Base-by-base conservation (phyloP, 2,888 invertebrate genomes). In the Acrocera orbiculus region DNA sequence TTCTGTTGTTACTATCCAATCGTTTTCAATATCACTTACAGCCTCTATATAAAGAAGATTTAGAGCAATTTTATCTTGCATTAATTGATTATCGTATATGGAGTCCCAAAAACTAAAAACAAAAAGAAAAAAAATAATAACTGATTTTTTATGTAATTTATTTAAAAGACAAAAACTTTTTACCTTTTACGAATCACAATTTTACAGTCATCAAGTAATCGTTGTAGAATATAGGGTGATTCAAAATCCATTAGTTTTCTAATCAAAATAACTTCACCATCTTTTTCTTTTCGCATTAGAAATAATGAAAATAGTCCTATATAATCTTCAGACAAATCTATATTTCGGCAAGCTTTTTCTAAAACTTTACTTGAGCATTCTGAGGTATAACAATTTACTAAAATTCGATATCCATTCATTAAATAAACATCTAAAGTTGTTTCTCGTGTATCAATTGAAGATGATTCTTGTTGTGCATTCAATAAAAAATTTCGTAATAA, bases 181-280 rank as follows among this genome's bases (percentile, higher is more conserved):
- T 55, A 82, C 82, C 78, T 80, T 66, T 86, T 93, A 48, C 87
- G 71, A 44, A 93, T 65, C 43, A 89, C 76, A 58, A 95, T 74
- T 63, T 76, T 77, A 53, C 75, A 73, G 42, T 74, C 76, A 40
- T 74, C 73, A 38, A 80, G 71, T 56, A 77, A 74, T 54, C 80
- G 80, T 46, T 85, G 76, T 34, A 93, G 89, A 62, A 95, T 81
- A 62, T 80, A 86, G 2, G 96, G 95, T 44, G 92, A 87, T 67
- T 98, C 96, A 66, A 92, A 96, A 58, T 95, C 85, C 63, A 93
- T 86, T 42, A 98, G 64, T 56, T 85, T 86, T 45, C 93, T 73
- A 41, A 92, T 64, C 48, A 90, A 75, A 64, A 70, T 65, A 50
- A 73, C 64, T 27, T 73, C 72, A 49, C 74, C 69, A 47, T 74